Conservation (phyloP, 2,888 invertebrate species). For the Stenotaenia linearis region DNA sequence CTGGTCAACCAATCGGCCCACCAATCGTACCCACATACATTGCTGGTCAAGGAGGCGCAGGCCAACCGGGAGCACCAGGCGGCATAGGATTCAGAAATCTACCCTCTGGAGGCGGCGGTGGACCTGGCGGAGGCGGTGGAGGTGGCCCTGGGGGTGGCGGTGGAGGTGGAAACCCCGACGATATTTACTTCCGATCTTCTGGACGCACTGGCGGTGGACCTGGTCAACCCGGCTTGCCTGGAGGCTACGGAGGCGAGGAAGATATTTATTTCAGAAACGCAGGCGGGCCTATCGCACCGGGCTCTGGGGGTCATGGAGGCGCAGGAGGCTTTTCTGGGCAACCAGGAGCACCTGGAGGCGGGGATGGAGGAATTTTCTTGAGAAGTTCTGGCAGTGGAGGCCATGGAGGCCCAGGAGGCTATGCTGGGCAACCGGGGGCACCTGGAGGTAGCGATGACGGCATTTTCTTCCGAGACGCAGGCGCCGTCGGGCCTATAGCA, state of each 20-base stretch:
- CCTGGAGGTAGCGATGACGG: background rate
- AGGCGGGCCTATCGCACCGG: background rate
- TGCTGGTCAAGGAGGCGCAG: background rate
- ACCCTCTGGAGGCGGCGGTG: background rate
- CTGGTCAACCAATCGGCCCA: background rate
- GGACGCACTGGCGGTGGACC: background rate
- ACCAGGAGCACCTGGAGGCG: too few species aligned
- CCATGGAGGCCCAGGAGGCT: background rate
- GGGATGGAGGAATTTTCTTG: too few species aligned
- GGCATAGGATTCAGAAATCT: background rate
- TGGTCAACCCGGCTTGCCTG: background rate
- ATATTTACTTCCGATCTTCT: background rate
- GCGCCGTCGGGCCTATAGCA: background rate
- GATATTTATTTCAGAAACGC: background rate
- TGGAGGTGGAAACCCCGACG: background rate
- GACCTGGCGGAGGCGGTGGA: background rate
- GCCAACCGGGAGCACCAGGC: background rate
- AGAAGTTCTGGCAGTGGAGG: too few species aligned
- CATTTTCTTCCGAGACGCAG: background rate
- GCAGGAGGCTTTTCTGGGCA: too few species aligned
- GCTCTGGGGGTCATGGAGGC: background rate
- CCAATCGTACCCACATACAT: too few species aligned
- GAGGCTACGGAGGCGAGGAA: background rate
- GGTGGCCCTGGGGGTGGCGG: background rate
- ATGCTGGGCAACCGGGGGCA: too few species aligned